Evolutionary conservation across 2,888 invertebrate genomes (phyloP).

Genomic region (Aricia artaxerxes): DNA sequence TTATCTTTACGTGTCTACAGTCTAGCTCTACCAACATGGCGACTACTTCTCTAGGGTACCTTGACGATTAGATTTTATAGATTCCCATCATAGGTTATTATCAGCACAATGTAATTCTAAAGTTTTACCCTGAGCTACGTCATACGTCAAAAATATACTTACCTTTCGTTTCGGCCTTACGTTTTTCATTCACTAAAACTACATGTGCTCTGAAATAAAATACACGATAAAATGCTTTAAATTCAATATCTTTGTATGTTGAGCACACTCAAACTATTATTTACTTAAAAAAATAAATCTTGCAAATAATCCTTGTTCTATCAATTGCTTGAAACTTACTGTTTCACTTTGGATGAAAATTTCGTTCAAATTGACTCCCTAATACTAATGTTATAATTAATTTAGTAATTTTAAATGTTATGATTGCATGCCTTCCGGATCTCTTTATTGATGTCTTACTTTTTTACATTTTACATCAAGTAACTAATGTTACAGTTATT

Average conservation of each 20-base stretch:
- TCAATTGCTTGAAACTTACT: background rate
- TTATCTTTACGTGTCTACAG: slow-evolving; percentile 62
- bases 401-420: background rate
- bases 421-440: background rate
- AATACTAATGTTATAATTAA: background rate
- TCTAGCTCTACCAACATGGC: slow-evolving; percentile 76
- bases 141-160: background rate
- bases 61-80: slow-evolving; percentile 54
- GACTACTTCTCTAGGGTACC: slow-evolving; percentile 64
- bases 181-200: background rate
- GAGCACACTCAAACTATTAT: background rate
- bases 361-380: background rate
- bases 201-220: slow-evolving; percentile 15
- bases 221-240: background rate
- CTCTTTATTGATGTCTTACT: background rate
- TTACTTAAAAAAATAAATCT: background rate
- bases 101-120: background rate
- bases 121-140: background rate
- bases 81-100: slow-evolving; percentile 32
- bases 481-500: background rate
- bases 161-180: background rate
- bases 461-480: too few species aligned
- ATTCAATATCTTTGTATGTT: background rate
- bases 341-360: background rate
- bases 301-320: background rate